A percentile compares a stretch with the other conserved stretches of the same genome.
Evolutionary conservation across 53 echinoderm and acorn worm genomes (phyloP).

Genomic region (Crossaster papposus): DNA sequence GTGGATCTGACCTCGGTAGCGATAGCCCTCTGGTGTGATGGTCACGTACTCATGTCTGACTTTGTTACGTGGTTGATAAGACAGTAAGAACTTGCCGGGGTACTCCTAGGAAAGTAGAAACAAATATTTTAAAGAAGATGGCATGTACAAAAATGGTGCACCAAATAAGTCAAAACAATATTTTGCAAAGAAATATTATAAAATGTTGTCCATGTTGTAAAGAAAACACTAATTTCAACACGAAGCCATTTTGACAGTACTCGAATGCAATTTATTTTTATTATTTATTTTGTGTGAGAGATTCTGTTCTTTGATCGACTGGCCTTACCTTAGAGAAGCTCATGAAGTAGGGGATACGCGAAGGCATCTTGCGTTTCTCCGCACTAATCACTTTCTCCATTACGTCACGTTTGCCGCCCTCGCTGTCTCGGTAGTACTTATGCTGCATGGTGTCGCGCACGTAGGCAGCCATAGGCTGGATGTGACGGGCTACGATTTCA

Average conservation of each 20-base stretch:
- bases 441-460: constrained; percentile 82
- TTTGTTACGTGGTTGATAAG: constrained; percentile 92
- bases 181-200: too few species aligned
- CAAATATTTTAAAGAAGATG: too few species aligned
- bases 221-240: too few species aligned
- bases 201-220: too few species aligned
- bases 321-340: constrained; percentile 70
- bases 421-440: constrained; percentile 84
- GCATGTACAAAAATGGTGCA: not conserved
- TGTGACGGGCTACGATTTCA: constrained; percentile 97
- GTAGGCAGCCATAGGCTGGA: constrained; percentile 95
- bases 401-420: constrained; percentile 84
- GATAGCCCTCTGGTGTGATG: constrained; percentile 88
- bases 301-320: not conserved
- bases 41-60: constrained; percentile 88
- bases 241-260: too few species aligned
- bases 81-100: constrained; percentile 88
- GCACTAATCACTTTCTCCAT: constrained; percentile 73
- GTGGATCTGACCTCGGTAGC: constrained; percentile 84
- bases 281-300: too few species aligned
- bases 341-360: constrained; percentile 94
- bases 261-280: too few species aligned
- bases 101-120: constrained; percentile 25
- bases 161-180: not conserved
- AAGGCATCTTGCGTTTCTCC: constrained; percentile 86